Conservation (phyloP, 2,113 vertebrate species). For the Burhinus bistriatus region DNA sequence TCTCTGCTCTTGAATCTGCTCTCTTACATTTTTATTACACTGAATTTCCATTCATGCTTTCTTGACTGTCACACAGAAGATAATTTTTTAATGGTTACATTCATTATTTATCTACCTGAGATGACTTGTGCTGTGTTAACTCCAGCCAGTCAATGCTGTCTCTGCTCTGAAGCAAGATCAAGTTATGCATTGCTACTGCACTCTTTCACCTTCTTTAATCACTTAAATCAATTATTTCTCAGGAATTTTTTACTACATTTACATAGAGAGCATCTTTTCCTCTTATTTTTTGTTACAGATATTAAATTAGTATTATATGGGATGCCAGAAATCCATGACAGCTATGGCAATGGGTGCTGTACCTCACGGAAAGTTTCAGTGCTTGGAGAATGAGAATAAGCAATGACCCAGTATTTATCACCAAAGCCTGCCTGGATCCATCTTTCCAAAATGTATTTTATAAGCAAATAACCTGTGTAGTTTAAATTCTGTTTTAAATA, state of each 20-base stretch:
- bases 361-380: neutral
- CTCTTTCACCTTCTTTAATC: neutral
- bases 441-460: neutral
- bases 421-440: neutral
- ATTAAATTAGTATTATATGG: neutral
- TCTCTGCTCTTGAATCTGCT: neutral
- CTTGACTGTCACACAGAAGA: neutral
- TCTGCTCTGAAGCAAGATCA: neutral
- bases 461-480: neutral
- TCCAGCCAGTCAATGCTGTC: neutral
- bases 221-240: neutral
- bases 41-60: neutral
- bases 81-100: neutral
- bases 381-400: neutral
- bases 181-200: neutral
- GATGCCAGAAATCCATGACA: neutral
- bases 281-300: neutral
- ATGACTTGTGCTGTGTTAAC: neutral
- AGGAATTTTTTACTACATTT: neutral
- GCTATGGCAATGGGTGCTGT: neutral
- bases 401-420: neutral
- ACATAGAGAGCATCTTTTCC: neutral
- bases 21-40: neutral
- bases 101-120: neutral
- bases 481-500: neutral